These are phyloP conservation scores for Pomacea maculata DNA, from an alignment of 1,140 invertebrate species.

Conservation along the genomic window DNA sequence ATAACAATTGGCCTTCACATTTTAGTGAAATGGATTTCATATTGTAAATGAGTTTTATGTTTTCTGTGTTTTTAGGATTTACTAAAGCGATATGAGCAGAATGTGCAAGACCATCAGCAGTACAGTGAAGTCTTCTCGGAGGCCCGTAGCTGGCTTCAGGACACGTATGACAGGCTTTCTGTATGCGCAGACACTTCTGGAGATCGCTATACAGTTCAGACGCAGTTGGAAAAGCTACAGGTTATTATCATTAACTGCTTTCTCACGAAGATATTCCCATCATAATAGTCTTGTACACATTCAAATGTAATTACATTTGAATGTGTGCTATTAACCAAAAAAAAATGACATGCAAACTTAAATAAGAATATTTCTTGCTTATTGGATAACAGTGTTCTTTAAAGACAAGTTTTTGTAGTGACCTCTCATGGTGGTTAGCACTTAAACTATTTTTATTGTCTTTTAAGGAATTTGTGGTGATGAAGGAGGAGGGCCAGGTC, in stretches of 20 bases:
- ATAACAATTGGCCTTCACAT: too few species aligned
- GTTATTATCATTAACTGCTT: conserved; percentile 42
- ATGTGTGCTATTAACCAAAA: too few species aligned
- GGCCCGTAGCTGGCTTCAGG: conserved; percentile 88
- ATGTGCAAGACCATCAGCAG: conserved; percentile 85
- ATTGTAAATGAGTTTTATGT: too few species aligned
- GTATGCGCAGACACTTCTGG: conserved; percentile 71
- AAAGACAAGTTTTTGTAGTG: too few species aligned
- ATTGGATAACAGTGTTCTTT: neutral
- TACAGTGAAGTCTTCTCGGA: conserved; percentile 83
- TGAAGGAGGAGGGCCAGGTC: conserved; percentile 89
- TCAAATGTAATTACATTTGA: too few species aligned
- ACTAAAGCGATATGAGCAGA: conserved; percentile 90
- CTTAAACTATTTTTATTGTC: neutral
- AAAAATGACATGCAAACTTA: too few species aligned
- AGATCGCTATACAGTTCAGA: conserved; percentile 84
- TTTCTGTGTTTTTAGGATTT: conserved; percentile 73
- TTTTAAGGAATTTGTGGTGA: conserved; percentile 73
- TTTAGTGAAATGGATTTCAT: too few species aligned
- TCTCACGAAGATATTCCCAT: too few species aligned
- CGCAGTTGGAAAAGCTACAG: conserved; percentile 77
- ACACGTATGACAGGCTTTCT: conserved; percentile 84
- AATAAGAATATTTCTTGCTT: too few species aligned
- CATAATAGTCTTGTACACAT: too few species aligned
- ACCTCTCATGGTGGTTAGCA: too few species aligned